These are phyloP conservation scores for Machaerirhynchus nigripectus DNA, from an alignment of 2,113 vertebrate species.

Conservation along the genomic window DNA sequence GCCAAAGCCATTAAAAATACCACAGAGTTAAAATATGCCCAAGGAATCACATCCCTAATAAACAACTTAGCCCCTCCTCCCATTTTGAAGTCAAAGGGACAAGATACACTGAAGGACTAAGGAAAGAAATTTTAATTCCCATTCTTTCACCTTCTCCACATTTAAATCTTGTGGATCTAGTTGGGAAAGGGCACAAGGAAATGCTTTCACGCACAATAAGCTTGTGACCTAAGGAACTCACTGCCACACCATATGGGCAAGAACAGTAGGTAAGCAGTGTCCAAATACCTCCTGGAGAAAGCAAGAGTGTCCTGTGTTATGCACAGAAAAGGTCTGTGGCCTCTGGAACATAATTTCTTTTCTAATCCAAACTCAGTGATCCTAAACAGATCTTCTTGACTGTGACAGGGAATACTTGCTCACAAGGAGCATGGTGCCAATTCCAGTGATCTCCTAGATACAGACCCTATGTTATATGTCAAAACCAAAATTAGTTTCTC, in stretches of 20 bases:
- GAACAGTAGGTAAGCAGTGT: neutral
- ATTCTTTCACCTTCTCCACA: neutral
- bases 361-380: neutral
- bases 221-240: neutral
- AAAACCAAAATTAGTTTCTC: neutral
- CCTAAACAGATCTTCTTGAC: neutral
- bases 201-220: neutral
- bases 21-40: neutral
- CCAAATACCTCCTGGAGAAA: neutral
- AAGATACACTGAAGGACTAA: neutral
- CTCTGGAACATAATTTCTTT: neutral
- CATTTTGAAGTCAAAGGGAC: neutral
- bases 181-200: neutral
- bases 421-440: neutral
- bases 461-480: neutral
- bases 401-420: neutral
- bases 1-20: neutral
- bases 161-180: neutral
- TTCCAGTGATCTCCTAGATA: neutral
- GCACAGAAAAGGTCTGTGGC: neutral
- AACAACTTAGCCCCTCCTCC: neutral
- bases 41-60: neutral
- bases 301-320: neutral
- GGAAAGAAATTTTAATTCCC: neutral
- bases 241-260: neutral